Conservation (phyloP, 92 coral and sea anemone genomes). For the Virgularia gustaviana region DNA sequence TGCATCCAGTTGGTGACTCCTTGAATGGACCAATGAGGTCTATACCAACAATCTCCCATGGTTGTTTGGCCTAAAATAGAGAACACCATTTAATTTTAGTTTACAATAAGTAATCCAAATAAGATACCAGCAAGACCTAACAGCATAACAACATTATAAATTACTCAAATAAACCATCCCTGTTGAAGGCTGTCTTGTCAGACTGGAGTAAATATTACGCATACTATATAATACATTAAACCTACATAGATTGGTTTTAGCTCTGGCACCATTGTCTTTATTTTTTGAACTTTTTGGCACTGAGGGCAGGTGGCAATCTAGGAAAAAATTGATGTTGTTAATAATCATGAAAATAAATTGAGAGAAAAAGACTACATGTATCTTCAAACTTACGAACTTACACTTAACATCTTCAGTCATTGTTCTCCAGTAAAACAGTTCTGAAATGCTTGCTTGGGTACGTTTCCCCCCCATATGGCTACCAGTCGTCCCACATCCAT, state of each 20-base stretch:
- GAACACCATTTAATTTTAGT: too few species aligned
- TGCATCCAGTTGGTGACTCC: not conserved
- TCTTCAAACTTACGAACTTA: constrained; percentile 15
- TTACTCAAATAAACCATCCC: not conserved
- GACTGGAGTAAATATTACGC: too few species aligned
- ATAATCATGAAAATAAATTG: too few species aligned
- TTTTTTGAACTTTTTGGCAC: constrained; percentile 25
- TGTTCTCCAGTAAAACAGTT: not conserved
- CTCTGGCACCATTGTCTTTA: not conserved
- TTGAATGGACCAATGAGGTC: constrained; percentile 14
- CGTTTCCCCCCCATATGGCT: too few species aligned
- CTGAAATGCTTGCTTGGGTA: not conserved
- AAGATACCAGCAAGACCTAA: not conserved
- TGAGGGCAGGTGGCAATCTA: constrained; percentile 22
- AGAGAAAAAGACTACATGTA: too few species aligned
- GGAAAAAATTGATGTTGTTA: not conserved
- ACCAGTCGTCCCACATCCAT: too few species aligned
- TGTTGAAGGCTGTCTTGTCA: not conserved
- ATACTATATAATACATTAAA: too few species aligned
- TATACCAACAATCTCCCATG: not conserved
- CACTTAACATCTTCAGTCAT: not conserved
- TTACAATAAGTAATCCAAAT: constrained; percentile 6
- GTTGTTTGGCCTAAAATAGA: too few species aligned
- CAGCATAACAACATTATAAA: not conserved
- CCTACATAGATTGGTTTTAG: not conserved